Base-by-base conservation (phyloP, 2,113 vertebrate genomes). In the Cariama cristata region DNA sequence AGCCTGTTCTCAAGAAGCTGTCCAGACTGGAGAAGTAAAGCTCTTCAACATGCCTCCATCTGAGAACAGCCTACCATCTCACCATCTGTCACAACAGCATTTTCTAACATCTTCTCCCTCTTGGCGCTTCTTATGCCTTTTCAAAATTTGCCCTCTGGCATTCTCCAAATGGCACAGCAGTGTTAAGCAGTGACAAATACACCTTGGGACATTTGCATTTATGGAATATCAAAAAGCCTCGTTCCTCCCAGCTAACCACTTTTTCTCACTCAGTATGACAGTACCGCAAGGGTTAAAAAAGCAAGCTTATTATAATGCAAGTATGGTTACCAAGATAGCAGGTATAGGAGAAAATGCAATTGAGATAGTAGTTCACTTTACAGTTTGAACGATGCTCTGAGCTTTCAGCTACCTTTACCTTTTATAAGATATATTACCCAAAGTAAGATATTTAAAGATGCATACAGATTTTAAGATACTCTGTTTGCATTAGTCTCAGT, bases 141-240 rank as follows among this genome's bases (percentile, higher is more conserved):
- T 77, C 55, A 89, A 77, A 80, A 24, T 91, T 94, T 89, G 42
- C 47, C 88, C 91, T 88, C 91, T 91, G 68, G 80, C 69, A 94
- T 81, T 89, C 68, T 84, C 47, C 63, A 84, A 91, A 81, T 56
- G 80, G 73, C 50, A 80, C n/a, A 88, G 33, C 32, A 75, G 30
- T 13, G 20, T 66, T 66, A 75, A 87, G 30, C 55, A 90, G n/a
- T n/a, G 68, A 81, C 32, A 60, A 73, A 76, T 2, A 35, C 40
- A 75, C 63, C 60, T 86, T 63, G 52, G 86, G 86, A 93, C 45
- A 59, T 64, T 30, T 56, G 11, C 24, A 35, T 91, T 79, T 86
- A 59, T 47, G 63, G 38, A 77, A 20, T 42, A 89, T 63, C 73
- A 84, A 35, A 83, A 80, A 64, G 32, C 35, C 5, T 75, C 24